Evolutionary conservation across 1,140 invertebrate species (phyloP), one percentile per base, ranked within the genome.

Genomic region (Platorchestia sp.): DNA sequence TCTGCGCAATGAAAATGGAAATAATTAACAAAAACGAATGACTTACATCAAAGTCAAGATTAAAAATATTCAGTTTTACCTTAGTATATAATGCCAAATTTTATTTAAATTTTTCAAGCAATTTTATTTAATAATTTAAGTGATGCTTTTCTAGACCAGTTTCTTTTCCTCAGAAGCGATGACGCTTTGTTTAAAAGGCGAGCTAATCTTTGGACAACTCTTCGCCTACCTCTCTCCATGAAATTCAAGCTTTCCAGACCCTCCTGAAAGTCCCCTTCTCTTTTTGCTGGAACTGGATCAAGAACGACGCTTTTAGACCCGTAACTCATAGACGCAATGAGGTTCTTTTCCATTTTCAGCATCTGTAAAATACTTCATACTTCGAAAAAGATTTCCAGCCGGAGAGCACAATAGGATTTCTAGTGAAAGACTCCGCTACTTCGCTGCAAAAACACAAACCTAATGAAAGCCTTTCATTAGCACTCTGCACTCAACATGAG

Each of bases 231-330:
- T 10, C 91, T 93, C 44, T 47, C 45, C 91, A 16, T 93, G 44
- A 45, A 93, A 93, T 47, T 44, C 44, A 93, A 3, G 87, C 43
- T 89, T 89, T 44, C 87, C 42, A 7, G 43, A 44, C 41, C 41
- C 27, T 44, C 87, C 43, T 14, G 43, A 27, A 19, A 27, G 87
- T 42, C 14, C 86, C 14, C 87, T 36, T 16, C 43, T 89, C 41
- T 36, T 89, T 89, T 89, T 27, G 27, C 27, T 5, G 87, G 6
- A 27, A 89, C 87, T 44, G 87, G 3, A 89, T 89, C 87, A 89
- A 42, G 87, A 89, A 89, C 27, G 87, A 89, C 87, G 87, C 87
- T 89, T 89, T 89, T 89, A 89, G 87, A 14, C 87, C 87, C 43
- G 6, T 41, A 89, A 14, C 87, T 44, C 87, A 89, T 89, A 44